Percentiles rank a stretch among this genome's conserved stretches.
phyloP scores from a whole-genome alignment of 2,888 invertebrate species.

The Emmelina monodactyla region DNA sequence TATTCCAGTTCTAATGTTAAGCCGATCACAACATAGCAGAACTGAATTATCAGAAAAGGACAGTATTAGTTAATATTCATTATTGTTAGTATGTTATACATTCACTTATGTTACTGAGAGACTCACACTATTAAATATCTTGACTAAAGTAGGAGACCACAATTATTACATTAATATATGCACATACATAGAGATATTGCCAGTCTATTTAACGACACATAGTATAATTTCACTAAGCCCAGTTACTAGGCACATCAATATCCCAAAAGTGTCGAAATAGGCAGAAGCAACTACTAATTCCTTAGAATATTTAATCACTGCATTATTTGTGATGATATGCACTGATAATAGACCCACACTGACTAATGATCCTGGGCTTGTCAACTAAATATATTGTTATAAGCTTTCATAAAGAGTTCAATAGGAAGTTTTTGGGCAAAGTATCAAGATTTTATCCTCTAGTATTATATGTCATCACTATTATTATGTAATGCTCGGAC shows the following conservation, averaged over 20 bases:
- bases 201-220: constrained; percentile 63
- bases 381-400: constrained; percentile 35
- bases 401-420: constrained; percentile 39
- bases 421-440: constrained; percentile 43
- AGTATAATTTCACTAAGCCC: constrained; percentile 63
- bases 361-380: constrained; percentile 45
- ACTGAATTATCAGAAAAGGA: constrained; percentile 59
- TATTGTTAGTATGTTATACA: constrained; percentile 53
- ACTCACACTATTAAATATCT: constrained; percentile 64
- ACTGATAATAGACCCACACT: constrained; percentile 58
- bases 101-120: constrained; percentile 56
- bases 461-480: constrained; percentile 53
- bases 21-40: constrained; percentile 62
- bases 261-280: constrained; percentile 58
- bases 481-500: constrained; percentile 60
- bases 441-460: constrained; percentile 46
- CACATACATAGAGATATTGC: constrained; percentile 62
- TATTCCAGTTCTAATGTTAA: constrained; percentile 58
- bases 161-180: constrained; percentile 61
- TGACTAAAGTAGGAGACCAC: constrained; percentile 66
- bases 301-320: constrained; percentile 65
- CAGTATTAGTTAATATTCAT: constrained; percentile 46
- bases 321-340: constrained; percentile 66
- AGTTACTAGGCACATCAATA: constrained; percentile 58
- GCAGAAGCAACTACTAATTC: constrained; percentile 64